Conservation (phyloP, 1,140 invertebrate genomes). For the Nomia melanderi region DNA sequence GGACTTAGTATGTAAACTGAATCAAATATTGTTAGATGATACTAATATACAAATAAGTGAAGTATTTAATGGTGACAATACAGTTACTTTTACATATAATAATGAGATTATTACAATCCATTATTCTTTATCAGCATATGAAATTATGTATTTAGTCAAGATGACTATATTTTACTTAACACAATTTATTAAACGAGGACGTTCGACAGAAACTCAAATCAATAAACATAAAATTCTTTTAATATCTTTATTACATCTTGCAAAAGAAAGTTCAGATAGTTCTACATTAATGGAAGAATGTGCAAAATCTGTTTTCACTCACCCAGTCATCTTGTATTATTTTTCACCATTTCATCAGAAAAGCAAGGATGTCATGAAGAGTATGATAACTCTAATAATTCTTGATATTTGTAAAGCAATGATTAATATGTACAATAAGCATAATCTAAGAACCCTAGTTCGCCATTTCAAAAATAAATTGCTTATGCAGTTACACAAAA, state of each 20-base stretch:
- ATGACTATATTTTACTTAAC: constrained; percentile 73
- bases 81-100: constrained; percentile 49
- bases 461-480: constrained; percentile 71
- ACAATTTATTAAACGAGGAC: constrained; percentile 58
- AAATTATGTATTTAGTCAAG: constrained; percentile 59
- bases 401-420: constrained; percentile 69
- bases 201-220: constrained; percentile 54
- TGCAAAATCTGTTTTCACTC: constrained; percentile 76
- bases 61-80: constrained; percentile 42
- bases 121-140: constrained; percentile 56
- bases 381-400: constrained; percentile 79
- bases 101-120: constrained; percentile 44
- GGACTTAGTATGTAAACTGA: constrained; percentile 53
- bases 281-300: constrained; percentile 56
- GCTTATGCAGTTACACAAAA: constrained; percentile 59
- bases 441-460: constrained; percentile 52
- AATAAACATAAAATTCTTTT: constrained; percentile 64
- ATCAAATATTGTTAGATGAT: constrained; percentile 51
- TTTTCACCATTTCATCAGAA: constrained; percentile 80
- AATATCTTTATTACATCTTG: constrained; percentile 65
- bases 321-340: constrained; percentile 81
- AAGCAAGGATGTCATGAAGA: constrained; percentile 66
- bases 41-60: constrained; percentile 42
- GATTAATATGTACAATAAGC: constrained; percentile 46
- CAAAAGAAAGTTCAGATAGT: constrained; percentile 38